Base-by-base conservation (phyloP, 2,797 vertebrate species). In the Tragelaphus oryx region DNA sequence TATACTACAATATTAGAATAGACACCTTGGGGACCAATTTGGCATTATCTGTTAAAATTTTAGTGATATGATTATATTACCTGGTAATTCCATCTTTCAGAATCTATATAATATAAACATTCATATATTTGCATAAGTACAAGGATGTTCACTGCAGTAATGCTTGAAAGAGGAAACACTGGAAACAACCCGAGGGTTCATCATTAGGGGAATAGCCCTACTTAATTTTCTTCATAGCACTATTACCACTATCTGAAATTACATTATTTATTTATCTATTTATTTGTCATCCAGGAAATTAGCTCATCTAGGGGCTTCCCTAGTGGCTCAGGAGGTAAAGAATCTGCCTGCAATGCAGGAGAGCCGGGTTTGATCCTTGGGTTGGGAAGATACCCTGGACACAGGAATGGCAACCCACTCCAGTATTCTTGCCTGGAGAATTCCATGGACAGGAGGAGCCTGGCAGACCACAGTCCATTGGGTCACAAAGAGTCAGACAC, bases 71-170 rank as follows among this genome's bases (percentile, higher is more conserved):
- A 65, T 85, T 60, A 68, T 24, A 89, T 30, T 44, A 90, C n/a
- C 28, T 30, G 82, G 68, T 44, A 95, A 95, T 79, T 95, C 30
- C 18, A 59, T 76, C 28, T 90, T 95, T 91, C 33, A 93, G 65
- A 76, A 83, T 87, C 37, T 87, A 93, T 30, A 24, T 52, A 95
- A 60, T 44, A 91, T 71, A 71, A 74, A 88, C n/a, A 95, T 30
- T 44, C 24, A 81, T 26, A 78, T 8, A 80, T 71, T 50, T 86
- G 65, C 4, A 3, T 18, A 87, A 86, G 13, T 48, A 95, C 4
- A 71, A 85, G 55, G 11, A 92, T 88, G 37, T 76, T 85, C 18
- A 20, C 2, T n/a, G 50, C 24, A 76, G 33, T 75, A 75, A 59
- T 59, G 44, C 88, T 52, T 91, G 91, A 96, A 65, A 90, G 48